Percentiles rank a stretch among this genome's conserved stretches.
phyloP scores from a whole-genome alignment of 2,888 invertebrate species.

The Cremastinae sp. region DNA sequence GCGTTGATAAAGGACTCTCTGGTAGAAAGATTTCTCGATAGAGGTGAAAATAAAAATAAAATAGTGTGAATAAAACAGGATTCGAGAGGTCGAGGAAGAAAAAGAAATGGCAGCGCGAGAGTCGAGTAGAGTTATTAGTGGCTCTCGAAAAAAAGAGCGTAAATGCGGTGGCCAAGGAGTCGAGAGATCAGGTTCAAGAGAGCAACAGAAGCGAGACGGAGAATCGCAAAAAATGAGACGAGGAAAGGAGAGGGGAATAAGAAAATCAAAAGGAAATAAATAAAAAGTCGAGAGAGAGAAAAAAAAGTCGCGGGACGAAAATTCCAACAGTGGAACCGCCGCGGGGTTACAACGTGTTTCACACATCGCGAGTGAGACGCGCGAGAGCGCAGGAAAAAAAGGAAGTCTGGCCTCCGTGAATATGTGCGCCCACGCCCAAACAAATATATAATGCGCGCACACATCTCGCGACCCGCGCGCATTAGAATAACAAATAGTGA shows the following conservation, averaged over 20 bases:
- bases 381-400: too few relatives aligned
- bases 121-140: slow-evolving; percentile 38
- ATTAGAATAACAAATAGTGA: slow-evolving; percentile 80
- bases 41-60: too few relatives aligned
- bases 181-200: slow-evolving; percentile 32
- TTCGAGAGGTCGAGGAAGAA: neutral
- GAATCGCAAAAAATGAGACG: slow-evolving; percentile 9
- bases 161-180: slow-evolving; percentile 53
- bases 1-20: too few relatives aligned
- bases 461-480: slow-evolving; percentile 67
- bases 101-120: neutral
- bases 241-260: slow-evolving; percentile 1
- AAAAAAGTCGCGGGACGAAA: slow-evolving; percentile 61
- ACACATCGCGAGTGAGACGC: slow-evolving; percentile 72
- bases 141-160: slow-evolving; percentile 50
- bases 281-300: neutral
- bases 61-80: too few relatives aligned
- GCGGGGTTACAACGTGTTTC: slow-evolving; percentile 77
- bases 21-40: too few relatives aligned
- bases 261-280: neutral
- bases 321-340: slow-evolving; percentile 72
- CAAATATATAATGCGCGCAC: slow-evolving; percentile 77
- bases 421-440: slow-evolving; percentile 75
- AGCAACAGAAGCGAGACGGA: slow-evolving; percentile 39
- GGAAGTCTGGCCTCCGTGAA: slow-evolving; percentile 51